phyloP scores from a whole-genome alignment of 2,797 vertebrate genomes.

The Onychomys torridus region DNA sequence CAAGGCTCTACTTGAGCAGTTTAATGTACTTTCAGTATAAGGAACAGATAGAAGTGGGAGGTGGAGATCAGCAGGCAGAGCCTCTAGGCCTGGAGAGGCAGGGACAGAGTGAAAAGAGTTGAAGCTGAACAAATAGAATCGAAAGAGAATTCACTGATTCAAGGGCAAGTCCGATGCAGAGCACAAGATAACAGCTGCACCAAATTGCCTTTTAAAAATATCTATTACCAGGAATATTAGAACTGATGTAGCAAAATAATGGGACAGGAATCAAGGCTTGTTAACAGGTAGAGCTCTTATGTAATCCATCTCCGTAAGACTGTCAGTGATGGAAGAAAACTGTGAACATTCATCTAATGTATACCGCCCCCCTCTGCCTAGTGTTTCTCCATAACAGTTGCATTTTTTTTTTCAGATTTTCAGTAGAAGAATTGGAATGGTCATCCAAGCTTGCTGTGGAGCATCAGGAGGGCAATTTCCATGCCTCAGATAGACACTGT shows the following conservation, averaged over 20 bases:
- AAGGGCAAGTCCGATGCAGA: not conserved
- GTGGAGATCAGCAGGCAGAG: not conserved
- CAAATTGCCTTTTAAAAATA: slow-evolving; percentile 37
- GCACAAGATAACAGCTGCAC: slow-evolving; percentile 24
- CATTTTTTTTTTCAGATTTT: slow-evolving; percentile 65
- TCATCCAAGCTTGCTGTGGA: slow-evolving; percentile 47
- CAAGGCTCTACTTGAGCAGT: not conserved
- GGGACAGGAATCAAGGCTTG: not conserved
- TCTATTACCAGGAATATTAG: slow-evolving; percentile 49
- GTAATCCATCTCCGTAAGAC: slow-evolving; percentile 7
- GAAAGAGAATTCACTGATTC: not conserved
- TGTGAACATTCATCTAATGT: not conserved
- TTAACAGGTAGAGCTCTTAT: slow-evolving; percentile 30
- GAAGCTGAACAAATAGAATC: not conserved
- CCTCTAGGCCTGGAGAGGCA: not conserved
- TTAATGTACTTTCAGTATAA: not conserved
- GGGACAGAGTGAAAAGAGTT: not conserved
- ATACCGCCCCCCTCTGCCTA: accelerated
- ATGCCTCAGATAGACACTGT: slow-evolving; percentile 33
- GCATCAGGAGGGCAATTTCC: slow-evolving; percentile 45
- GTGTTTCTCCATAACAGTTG: slow-evolving; percentile 26
- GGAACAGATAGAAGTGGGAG: not conserved
- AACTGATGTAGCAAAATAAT: slow-evolving; percentile 48
- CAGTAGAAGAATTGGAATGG: slow-evolving; percentile 59
- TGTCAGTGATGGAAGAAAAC: not conserved